phyloP scores from a whole-genome alignment of 2,113 vertebrate genomes.

The Delphinus delphis region DNA sequence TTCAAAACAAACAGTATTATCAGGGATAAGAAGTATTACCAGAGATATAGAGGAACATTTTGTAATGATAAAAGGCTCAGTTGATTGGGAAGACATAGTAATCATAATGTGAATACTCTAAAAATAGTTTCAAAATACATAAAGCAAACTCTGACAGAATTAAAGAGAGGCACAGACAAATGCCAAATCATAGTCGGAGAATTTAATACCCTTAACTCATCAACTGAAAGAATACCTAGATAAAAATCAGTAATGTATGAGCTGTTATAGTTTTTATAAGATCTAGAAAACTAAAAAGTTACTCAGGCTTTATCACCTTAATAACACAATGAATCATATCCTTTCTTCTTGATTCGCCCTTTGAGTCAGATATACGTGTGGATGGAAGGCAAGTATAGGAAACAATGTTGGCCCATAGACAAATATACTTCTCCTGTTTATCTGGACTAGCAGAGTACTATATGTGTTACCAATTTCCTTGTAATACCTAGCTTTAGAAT shows the following conservation, averaged over 20 bases:
- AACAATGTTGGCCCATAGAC: not conserved
- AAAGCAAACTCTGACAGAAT: slow-evolving; percentile 2
- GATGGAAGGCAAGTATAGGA: not conserved
- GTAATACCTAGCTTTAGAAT: not conserved
- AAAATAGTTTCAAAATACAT: not conserved
- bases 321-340: not conserved
- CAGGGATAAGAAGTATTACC: not conserved
- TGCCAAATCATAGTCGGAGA: not conserved
- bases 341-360: not conserved
- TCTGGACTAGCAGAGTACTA: not conserved
- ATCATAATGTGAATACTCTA: not conserved
- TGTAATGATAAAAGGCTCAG: not conserved
- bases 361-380: not conserved
- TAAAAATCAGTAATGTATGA: not conserved
- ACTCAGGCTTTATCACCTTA: not conserved
- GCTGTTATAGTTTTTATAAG: not conserved
- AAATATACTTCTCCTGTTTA: not conserved
- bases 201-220: not conserved
- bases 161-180: not conserved
- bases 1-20: not conserved
- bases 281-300: not conserved
- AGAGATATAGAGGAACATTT: not conserved
- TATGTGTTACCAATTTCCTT: not conserved
- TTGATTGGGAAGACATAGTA: not conserved
- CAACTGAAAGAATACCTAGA: not conserved